A percentile compares a stretch with the other conserved stretches of the same genome.
Evolutionary conservation across 2,113 vertebrate species (phyloP).

Genomic region (Ursus arctos): DNA sequence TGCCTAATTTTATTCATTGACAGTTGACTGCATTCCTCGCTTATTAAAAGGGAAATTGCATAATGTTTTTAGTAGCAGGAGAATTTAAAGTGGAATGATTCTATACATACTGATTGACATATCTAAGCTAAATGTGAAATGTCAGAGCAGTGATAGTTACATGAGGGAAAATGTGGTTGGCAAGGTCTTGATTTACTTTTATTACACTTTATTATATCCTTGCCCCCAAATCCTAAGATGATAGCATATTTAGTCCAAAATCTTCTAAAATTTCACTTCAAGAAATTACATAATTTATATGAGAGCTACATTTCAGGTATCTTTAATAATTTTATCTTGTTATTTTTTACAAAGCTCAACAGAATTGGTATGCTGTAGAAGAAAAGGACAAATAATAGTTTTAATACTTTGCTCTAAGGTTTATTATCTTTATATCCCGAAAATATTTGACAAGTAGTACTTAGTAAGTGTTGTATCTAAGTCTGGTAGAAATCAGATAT

Average conservation of each 20-base stretch:
- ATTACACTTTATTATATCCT: not conserved
- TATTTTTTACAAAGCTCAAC: not conserved
- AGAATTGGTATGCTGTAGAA: not conserved
- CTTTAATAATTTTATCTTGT: not conserved
- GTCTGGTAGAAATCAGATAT: not conserved
- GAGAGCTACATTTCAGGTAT: not conserved
- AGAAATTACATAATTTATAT: not conserved
- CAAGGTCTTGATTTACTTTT: not conserved
- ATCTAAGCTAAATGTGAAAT: not conserved
- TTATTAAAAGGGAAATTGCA: conserved; percentile 65
- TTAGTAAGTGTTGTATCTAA: not conserved
- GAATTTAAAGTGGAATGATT: not conserved
- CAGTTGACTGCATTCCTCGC: conserved; percentile 45
- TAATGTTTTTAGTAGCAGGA: conserved; percentile 45
- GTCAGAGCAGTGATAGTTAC: not conserved
- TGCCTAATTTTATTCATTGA: conserved; percentile 57
- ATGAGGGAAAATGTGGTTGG: not conserved
- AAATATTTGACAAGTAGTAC: not conserved
- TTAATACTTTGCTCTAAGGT: not conserved
- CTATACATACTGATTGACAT: not conserved
- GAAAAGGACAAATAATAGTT: not conserved
- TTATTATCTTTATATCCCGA: not conserved
- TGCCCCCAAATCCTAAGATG: not conserved
- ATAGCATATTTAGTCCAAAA: not conserved
- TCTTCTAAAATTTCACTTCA: conserved; percentile 26